Evolutionary conservation across 30 jellyfish, hydroid and myxozoan species (phyloP), one percentile per base, ranked within the genome.

Genomic region (Catostylus mosaicus): DNA sequence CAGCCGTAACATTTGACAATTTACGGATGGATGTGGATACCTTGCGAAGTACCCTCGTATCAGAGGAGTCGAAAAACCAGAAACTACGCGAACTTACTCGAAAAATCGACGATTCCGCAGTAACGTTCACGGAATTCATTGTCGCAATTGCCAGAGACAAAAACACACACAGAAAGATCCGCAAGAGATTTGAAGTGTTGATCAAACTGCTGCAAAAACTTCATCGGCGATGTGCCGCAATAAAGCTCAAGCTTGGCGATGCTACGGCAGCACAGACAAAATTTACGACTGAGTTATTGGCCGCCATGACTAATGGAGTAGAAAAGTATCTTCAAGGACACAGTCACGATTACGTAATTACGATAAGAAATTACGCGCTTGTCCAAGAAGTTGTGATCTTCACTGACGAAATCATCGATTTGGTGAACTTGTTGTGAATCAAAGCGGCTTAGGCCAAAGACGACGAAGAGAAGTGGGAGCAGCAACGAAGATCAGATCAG

Each of bases 291-390:
- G 82, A 35, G 67, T 30, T 37, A 11, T 37, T 36, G 1, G 37
- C 67, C 67, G 27, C 35, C 19, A 69, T 69, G 65, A 69, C 82
- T 1, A 32, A 23, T 4, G 19, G 23, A 3, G 67, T 69, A 6
- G 24, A 69, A n/a, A 9, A 34, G 3, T 51, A 10, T 66, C 45
- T 69, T 6, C 18, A 38, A 34, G 12, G 32, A 10, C 29, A 67
- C 33, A 18, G 43, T 5, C 18, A 30, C 5, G 67, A 38, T 12
- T 26, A 37, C 51, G 43, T 30, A 32, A 69, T 6, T 19, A 66
- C 82, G 7, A 22, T 69, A 0, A 65, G 82, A 35, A 69, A 69
- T 36, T 69, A 69, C 38, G 82, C 38, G 3, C 56, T 69, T 16
- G 18, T 69, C 24, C 43, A 69, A 20, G 82, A 69, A 38, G 45